Conservation (phyloP, 2,888 invertebrate species). For the Harmothoe impar region DNA sequence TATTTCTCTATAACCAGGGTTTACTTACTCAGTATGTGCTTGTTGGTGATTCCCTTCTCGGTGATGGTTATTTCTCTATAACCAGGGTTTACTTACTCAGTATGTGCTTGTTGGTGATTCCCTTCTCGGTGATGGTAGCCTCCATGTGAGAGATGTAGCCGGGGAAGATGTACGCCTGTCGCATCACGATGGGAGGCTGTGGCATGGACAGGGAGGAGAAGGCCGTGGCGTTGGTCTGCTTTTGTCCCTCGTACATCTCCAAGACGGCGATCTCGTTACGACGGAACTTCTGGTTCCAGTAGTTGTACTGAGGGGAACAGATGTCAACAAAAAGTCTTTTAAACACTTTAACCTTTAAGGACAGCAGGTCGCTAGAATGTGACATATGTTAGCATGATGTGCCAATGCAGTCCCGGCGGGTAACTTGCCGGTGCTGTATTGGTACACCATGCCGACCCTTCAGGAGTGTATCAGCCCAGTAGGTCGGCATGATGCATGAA, state of each 20-base stretch:
- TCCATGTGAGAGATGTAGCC: constrained; percentile 90
- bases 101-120: constrained; percentile 94
- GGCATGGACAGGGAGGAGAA: constrained; percentile 93
- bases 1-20: too few species aligned
- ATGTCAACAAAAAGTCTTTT: too few species aligned
- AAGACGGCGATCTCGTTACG: constrained; percentile 95
- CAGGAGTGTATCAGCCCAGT: too few species aligned
- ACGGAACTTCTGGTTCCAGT: constrained; percentile 93
- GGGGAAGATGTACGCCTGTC: constrained; percentile 94
- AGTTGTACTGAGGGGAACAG: constrained; percentile 89
- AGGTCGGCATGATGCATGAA: too few species aligned
- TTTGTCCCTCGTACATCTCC: constrained; percentile 97
- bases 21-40: too few species aligned
- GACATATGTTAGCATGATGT: too few species aligned
- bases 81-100: constrained; percentile 87
- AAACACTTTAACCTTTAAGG: neutral
- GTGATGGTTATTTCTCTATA: too few species aligned
- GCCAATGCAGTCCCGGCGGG: too few species aligned
- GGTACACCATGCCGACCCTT: neutral
- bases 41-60: too few species aligned
- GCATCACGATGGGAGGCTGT: constrained; percentile 87
- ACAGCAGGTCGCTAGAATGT: too few species aligned
- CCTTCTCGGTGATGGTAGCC: constrained; percentile 95
- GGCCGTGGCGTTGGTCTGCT: constrained; percentile 90
- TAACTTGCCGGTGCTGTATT: too few species aligned